phyloP scores from a whole-genome alignment of 2,888 invertebrate genomes.

The Drosophila mimetica region DNA sequence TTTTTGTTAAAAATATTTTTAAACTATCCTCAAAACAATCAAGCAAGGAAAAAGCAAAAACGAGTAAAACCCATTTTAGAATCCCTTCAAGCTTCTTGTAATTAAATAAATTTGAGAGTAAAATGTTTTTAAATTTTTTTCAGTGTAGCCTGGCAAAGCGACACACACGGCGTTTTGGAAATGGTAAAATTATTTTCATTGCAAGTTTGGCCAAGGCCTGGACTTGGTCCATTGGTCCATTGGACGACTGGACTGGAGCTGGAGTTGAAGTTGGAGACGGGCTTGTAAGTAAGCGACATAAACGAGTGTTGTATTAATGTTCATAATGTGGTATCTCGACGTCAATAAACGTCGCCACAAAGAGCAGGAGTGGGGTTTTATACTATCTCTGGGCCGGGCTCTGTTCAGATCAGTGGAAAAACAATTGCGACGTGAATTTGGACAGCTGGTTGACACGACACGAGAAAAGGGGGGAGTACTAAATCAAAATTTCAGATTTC shows the following conservation, averaged over 20 bases:
- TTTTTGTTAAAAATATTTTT: too few relatives aligned
- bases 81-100: too few relatives aligned
- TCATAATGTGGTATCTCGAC: conserved; percentile 84
- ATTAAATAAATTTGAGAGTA: too few relatives aligned
- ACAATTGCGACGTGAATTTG: conserved; percentile 56
- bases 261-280: conserved; percentile 15
- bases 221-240: conserved; percentile 38
- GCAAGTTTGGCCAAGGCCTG: conserved; percentile 48
- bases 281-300: conserved; percentile 83
- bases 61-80: too few relatives aligned
- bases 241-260: conserved; percentile 2
- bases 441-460: conserved; percentile 72
- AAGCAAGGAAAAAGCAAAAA: too few relatives aligned
- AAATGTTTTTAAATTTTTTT: too few relatives aligned
- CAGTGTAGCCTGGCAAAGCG: conserved; percentile 22
- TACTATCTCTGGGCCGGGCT: conserved; percentile 31
- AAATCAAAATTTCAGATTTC: conserved; percentile 23
- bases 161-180: conserved; percentile 77
- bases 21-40: too few relatives aligned
- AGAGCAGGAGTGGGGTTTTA: conserved; percentile 1
- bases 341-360: conserved; percentile 83
- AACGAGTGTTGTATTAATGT: conserved; percentile 84
- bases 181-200: conserved; percentile 80
- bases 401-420: conserved; percentile 47
- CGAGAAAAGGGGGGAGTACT: conserved; percentile 37